Evolutionary conservation across 2,113 vertebrate genomes (phyloP), one percentile per base, ranked within the genome.

Genomic region (Phaetusa simplex): DNA sequence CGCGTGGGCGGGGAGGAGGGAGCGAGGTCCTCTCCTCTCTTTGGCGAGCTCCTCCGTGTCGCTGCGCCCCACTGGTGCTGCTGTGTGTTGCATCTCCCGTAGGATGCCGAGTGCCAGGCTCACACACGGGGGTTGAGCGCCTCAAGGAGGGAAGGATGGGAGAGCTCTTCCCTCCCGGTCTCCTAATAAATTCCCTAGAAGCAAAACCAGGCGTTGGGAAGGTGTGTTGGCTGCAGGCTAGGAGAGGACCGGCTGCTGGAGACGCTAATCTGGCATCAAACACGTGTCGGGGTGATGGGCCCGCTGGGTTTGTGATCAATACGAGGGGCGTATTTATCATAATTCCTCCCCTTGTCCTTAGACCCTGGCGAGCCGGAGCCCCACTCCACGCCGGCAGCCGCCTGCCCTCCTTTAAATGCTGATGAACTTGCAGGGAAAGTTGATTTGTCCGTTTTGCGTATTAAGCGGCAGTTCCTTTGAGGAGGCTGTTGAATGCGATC

Each of bases 311-410:
- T 82, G 52, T 24, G 34, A 71, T 85, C 73, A 3, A 4, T 72
- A 14, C 0, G 0, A 12, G 5, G 34, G 34, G 30, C 53, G 21
- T 73, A 27, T 59, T 89, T 65, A 17, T 61, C 1, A 0, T 32
- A 45, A 74, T 90, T 87, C 47, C 13, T 45, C 49, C 36, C 14
- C 27, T 58, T 66, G 38, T 24, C 86, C 53, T 90, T 80, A 47
- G 50, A 66, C 50, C 50, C 42, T 45, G 42, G 55, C 1, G 2
- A 62, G 49, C 45, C 49, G 0, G 1, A 45, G 52, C 52, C 52
- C 42, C 1, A 50, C 87, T 36, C 64, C 8, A 14, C 5, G 4
- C 27, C 23, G 6, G 59, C 82, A 73, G 18, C 0, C 0, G 19
- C 72, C 64, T 38, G 22, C 70, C 40, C 82, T 90, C 10, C 0